Evolutionary conservation across 2,113 vertebrate genomes (phyloP).

Genomic region (Mustela nigripes): DNA sequence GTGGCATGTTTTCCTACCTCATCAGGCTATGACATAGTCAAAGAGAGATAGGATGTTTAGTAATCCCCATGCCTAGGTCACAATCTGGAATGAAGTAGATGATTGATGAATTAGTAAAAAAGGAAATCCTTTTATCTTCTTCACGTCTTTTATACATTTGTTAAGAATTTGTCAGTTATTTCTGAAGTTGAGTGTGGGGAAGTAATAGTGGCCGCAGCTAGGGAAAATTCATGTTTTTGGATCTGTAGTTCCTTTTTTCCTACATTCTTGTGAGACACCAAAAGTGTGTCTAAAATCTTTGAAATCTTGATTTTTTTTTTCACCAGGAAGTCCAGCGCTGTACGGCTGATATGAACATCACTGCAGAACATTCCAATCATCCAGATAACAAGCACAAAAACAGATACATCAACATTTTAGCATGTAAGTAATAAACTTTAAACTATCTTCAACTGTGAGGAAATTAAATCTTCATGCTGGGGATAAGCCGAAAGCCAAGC

Average conservation of each 20-base stretch:
- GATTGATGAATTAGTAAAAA: constrained; percentile 28
- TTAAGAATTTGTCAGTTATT: background rate
- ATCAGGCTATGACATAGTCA: background rate
- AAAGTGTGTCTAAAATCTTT: background rate
- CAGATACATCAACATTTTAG: constrained; percentile 99
- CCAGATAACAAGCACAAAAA: constrained; percentile 99
- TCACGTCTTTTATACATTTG: background rate
- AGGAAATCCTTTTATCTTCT: background rate
- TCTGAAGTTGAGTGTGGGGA: background rate
- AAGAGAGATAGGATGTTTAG: background rate
- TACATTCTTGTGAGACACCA: background rate
- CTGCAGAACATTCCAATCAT: constrained; percentile 99
- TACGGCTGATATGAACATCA: constrained; percentile 97
- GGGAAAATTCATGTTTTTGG: background rate
- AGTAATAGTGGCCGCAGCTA: background rate
- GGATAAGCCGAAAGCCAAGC: background rate
- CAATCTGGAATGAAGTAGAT: background rate
- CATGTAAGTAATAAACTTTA: constrained; percentile 93
- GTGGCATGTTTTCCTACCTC: background rate
- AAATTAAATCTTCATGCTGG: background rate
- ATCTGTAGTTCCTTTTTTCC: background rate
- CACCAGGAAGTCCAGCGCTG: constrained; percentile 97
- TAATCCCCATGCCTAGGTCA: background rate
- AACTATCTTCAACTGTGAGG: background rate
- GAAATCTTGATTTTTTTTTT: constrained; percentile 46